Conservation (phyloP, 2,888 invertebrate species). For the Limenitis camilla region DNA sequence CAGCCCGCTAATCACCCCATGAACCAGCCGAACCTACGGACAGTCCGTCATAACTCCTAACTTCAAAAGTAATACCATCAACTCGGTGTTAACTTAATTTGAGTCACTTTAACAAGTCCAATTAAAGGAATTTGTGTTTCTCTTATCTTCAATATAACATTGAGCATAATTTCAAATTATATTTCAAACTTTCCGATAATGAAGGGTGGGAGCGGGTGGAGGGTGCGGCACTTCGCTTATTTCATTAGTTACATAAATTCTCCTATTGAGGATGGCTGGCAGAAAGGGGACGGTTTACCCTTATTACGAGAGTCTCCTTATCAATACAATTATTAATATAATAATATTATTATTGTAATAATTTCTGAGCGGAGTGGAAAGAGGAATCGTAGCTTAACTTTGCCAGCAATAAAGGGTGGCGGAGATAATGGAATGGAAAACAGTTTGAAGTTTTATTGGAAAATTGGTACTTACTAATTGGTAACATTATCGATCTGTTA, state of each 20-base stretch:
- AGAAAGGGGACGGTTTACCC: slow-evolving; percentile 75
- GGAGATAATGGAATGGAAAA: slow-evolving; percentile 75
- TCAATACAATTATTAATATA: slow-evolving; percentile 76
- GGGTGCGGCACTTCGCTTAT: slow-evolving; percentile 69
- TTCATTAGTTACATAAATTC: slow-evolving; percentile 76
- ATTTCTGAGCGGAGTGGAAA: slow-evolving; percentile 65
- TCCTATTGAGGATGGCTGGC: slow-evolving; percentile 74
- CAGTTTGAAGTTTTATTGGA: slow-evolving; percentile 75
- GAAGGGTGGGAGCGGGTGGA: slow-evolving; percentile 60
- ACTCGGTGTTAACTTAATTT: slow-evolving; percentile 75
- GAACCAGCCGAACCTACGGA: slow-evolving; percentile 50
- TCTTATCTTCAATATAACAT: slow-evolving; percentile 76
- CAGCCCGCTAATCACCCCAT: slow-evolving; percentile 54
- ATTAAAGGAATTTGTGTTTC: slow-evolving; percentile 76
- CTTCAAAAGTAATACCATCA: slow-evolving; percentile 74
- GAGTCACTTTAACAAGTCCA: slow-evolving; percentile 76
- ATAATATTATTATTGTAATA: slow-evolving; percentile 76
- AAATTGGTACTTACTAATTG: slow-evolving; percentile 73
- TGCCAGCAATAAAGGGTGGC: slow-evolving; percentile 71
- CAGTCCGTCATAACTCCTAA: slow-evolving; percentile 71
- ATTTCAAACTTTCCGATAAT: slow-evolving; percentile 76
- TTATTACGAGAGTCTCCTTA: slow-evolving; percentile 75
- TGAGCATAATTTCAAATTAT: slow-evolving; percentile 76
- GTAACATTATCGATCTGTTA: slow-evolving; percentile 67
- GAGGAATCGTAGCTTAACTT: slow-evolving; percentile 71